phyloP scores from a whole-genome alignment of 2,797 vertebrate species.

The Syngnathus rostellatus region DNA sequence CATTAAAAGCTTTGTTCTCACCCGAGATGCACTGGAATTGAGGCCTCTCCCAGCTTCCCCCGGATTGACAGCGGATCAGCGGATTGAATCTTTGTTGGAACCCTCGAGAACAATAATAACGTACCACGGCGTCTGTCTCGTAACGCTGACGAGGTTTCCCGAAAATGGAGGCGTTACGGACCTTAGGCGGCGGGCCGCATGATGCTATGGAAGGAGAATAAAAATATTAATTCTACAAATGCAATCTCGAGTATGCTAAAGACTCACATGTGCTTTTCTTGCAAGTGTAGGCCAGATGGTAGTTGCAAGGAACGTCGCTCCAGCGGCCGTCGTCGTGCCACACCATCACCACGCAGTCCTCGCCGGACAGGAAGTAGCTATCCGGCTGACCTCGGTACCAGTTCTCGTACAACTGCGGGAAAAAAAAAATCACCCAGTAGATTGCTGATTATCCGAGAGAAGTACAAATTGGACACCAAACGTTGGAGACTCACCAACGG shows the following conservation, averaged over 20 bases:
- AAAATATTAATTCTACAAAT: not conserved
- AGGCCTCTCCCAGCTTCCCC: slow-evolving; percentile 80
- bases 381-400: slow-evolving; percentile 92
- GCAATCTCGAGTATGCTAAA: not conserved
- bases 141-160: slow-evolving; percentile 75
- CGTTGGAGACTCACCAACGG: slow-evolving; percentile 74
- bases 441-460: not conserved
- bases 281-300: slow-evolving; percentile 93
- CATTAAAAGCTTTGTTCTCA: slow-evolving; percentile 22
- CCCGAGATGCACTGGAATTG: slow-evolving; percentile 70
- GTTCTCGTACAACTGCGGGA: slow-evolving; percentile 83
- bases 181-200: slow-evolving; percentile 77
- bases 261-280: slow-evolving; percentile 89
- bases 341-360: slow-evolving; percentile 93
- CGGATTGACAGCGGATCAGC: slow-evolving; percentile 74
- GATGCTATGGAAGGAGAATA: slow-evolving; percentile 63
- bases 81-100: slow-evolving; percentile 77
- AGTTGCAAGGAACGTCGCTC: slow-evolving; percentile 95
- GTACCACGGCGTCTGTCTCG: slow-evolving; percentile 70
- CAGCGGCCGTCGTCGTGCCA: slow-evolving; percentile 89
- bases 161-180: slow-evolving; percentile 71
- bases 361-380: slow-evolving; percentile 91
- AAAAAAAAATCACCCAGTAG: not conserved
- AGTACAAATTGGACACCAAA: not conserved
- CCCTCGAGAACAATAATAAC: slow-evolving; percentile 76